phyloP scores from a whole-genome alignment of 2,797 vertebrate species.

The Myiotriccus ornatus region DNA sequence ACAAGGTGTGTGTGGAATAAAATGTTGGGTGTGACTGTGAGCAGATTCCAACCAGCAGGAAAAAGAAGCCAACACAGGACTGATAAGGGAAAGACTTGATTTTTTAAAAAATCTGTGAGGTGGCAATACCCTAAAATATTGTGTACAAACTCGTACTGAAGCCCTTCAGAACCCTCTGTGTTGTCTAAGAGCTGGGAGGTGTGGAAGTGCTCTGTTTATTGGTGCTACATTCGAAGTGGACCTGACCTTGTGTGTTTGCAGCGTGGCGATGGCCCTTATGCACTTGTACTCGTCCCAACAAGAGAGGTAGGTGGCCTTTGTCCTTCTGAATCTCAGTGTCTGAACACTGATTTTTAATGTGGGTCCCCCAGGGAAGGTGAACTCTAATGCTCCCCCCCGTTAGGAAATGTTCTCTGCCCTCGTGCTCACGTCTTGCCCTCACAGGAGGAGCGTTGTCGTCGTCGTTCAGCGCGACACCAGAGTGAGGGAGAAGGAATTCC shows the following conservation, averaged over 20 bases:
- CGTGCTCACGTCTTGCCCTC: background rate
- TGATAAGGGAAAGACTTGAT: background rate
- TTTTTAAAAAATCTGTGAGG: background rate
- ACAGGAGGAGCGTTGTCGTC: rapidly evolving
- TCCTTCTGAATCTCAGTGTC: background rate
- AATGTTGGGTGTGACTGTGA: background rate
- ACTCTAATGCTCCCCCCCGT: background rate
- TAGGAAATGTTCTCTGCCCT: background rate
- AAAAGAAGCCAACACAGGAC: background rate
- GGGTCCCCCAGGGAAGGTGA: background rate
- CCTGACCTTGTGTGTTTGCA: constrained; percentile 47
- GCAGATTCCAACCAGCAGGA: background rate
- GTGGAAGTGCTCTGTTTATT: background rate
- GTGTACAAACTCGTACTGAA: background rate
- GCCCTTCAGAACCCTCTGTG: background rate
- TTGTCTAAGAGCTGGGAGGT: background rate
- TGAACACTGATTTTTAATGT: background rate
- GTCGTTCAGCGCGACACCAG: background rate
- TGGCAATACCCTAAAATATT: background rate
- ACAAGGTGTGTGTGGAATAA: background rate
- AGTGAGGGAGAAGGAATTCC: background rate
- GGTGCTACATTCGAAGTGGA: background rate
- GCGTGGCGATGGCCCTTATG: constrained; percentile 90
- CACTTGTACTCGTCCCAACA: constrained; percentile 87
- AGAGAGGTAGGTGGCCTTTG: constrained; percentile 73